These are phyloP conservation scores for Rallus limicola DNA, from an alignment of 2,113 vertebrate species.

Conservation along the genomic window DNA sequence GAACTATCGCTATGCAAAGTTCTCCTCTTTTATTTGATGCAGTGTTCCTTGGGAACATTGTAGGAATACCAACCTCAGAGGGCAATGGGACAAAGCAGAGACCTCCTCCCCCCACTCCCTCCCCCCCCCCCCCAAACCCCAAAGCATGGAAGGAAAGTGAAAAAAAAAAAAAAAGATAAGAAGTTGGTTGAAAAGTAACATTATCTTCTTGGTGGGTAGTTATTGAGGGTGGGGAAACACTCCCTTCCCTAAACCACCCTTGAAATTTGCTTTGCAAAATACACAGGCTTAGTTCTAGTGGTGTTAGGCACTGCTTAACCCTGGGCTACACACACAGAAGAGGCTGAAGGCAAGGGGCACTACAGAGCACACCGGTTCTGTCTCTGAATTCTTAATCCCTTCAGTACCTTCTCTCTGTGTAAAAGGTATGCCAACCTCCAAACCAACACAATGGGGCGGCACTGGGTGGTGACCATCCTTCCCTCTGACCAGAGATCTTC, in stretches of 20 bases:
- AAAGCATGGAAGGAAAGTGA: neutral
- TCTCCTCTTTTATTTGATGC: neutral
- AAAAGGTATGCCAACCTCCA: neutral
- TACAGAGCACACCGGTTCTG: neutral
- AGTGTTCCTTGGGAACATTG: neutral
- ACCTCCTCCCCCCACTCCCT: neutral
- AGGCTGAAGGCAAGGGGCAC: neutral
- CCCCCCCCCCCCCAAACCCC: neutral
- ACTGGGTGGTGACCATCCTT: neutral
- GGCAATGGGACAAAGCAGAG: neutral
- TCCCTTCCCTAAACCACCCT: neutral
- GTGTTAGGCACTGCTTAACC: neutral
- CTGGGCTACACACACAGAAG: rapidly evolving
- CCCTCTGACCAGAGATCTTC: neutral
- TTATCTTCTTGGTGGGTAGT: neutral
- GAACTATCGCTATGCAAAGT: neutral
- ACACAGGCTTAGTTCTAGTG: neutral
- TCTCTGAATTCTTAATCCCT: neutral
- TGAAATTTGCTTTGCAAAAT: neutral
- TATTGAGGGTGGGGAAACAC: neutral
- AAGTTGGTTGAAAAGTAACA: neutral
- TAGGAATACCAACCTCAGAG: neutral
- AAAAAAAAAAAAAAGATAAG: neutral
- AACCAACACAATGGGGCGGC: neutral
- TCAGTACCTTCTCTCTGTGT: neutral